Evolutionary conservation across 2,888 invertebrate species (phyloP).

Genomic region (Polietes domitor): DNA sequence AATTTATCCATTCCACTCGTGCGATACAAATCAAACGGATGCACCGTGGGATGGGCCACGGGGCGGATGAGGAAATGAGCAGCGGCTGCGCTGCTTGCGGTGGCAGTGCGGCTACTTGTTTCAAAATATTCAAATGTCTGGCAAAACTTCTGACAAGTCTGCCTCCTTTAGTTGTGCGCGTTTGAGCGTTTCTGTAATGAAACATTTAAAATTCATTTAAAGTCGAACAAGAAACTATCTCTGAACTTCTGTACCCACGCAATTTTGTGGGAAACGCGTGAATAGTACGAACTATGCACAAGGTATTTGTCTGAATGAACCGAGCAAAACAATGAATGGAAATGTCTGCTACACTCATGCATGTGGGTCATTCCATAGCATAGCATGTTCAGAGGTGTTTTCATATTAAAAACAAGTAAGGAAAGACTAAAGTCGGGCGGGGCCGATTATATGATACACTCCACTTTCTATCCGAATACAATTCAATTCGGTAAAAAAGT

Average conservation of each 20-base stretch:
- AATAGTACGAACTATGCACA: background rate
- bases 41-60: background rate
- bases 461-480: no score
- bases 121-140: background rate
- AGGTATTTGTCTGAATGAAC: constrained; percentile 1
- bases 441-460: no score
- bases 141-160: background rate
- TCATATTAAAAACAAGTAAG: no score
- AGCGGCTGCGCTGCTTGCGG: background rate
- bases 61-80: background rate
- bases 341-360: background rate
- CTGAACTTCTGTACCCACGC: constrained; percentile 8
- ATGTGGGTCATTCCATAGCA: no score
- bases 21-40: background rate
- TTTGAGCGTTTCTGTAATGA: background rate
- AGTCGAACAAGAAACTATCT: background rate
- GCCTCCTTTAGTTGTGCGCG: background rate
- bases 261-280: background rate
- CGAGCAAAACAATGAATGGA: constrained; percentile 11
- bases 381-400: no score
- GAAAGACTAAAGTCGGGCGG: no score
- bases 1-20: background rate
- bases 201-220: constrained; percentile 35
- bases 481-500: no score
- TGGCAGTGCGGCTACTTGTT: background rate